phyloP scores from a whole-genome alignment of 2,888 invertebrate species.

The Hymenopus coronatus region DNA sequence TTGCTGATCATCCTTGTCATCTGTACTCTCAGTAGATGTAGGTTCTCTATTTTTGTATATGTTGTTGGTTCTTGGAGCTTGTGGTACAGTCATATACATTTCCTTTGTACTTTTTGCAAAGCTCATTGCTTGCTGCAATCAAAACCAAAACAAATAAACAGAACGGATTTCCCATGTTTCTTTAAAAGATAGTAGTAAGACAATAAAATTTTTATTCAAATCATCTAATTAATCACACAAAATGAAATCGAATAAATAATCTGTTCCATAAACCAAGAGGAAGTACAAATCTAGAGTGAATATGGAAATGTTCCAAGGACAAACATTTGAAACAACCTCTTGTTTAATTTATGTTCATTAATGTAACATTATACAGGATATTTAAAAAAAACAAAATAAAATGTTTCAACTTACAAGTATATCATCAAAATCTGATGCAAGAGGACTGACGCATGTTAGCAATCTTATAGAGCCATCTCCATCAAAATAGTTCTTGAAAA shows the following conservation, averaged over 20 bases:
- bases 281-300: no score
- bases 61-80: slow-evolving; percentile 55
- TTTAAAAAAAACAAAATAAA: neutral
- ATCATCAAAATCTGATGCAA: slow-evolving; percentile 90
- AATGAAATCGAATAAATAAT: no score
- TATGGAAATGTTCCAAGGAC: no score
- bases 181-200: no score
- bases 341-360: neutral
- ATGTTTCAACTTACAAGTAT: slow-evolving; percentile 64
- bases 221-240: no score
- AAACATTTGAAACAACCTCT: neutral
- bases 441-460: slow-evolving; percentile 95
- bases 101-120: slow-evolving; percentile 97
- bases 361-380: neutral
- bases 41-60: slow-evolving; percentile 42
- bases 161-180: no score
- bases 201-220: no score
- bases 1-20: slow-evolving; percentile 44
- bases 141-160: neutral
- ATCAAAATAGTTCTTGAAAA: slow-evolving; percentile 97
- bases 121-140: slow-evolving; percentile 81
- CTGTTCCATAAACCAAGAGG: no score
- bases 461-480: slow-evolving; percentile 94
- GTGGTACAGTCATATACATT: slow-evolving; percentile 76
- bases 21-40: no score